Conservation (phyloP, 2,113 vertebrate species). For the Oncorhynchus mykiss region DNA sequence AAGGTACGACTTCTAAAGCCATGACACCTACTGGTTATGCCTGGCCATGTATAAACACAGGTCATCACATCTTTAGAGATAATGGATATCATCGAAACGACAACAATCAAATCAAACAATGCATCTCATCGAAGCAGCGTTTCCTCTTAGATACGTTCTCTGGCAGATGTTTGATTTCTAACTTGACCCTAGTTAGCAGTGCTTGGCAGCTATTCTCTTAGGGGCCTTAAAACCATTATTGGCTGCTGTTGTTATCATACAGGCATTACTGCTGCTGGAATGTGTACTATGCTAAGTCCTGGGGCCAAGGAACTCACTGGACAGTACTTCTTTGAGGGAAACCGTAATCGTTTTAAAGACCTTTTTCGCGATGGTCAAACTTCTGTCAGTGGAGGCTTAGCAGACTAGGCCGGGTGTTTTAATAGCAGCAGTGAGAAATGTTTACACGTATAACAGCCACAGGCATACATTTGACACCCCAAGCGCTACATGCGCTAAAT, state of each 20-base stretch:
- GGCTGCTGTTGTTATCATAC: constrained; percentile 9
- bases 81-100: not conserved
- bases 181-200: not conserved
- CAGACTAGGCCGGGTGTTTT: not conserved
- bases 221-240: constrained; percentile 10
- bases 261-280: constrained; percentile 20
- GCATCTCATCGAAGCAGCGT: not conserved
- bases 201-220: not conserved
- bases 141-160: constrained; percentile 9
- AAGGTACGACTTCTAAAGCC: too few species aligned
- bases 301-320: not conserved
- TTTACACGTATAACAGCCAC: not conserved
- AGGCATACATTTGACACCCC: not conserved
- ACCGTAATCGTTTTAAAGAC: not conserved
- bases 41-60: too few species aligned
- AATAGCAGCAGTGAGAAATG: not conserved
- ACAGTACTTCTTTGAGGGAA: not conserved
- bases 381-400: not conserved
- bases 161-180: constrained; percentile 7
- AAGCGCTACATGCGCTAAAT: not conserved
- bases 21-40: too few species aligned
- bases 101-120: too few species aligned
- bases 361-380: not conserved
- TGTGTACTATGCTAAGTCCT: not conserved
- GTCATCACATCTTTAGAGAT: not conserved